Conservation (phyloP, 2,797 vertebrate species). For the Sternarchorhynchus goeldii region DNA sequence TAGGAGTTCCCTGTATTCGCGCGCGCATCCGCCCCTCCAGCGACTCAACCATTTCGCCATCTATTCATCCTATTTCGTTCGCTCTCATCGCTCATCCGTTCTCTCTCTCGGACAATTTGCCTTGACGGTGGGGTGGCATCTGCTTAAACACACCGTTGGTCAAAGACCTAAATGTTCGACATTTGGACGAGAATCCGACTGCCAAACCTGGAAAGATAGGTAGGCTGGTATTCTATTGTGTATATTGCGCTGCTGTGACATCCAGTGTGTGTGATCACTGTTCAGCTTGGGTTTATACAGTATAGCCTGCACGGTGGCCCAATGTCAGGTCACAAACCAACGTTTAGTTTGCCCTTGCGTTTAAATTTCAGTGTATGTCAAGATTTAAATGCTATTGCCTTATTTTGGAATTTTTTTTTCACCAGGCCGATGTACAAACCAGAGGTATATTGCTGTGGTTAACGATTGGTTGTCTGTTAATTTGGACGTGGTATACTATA, state of each 20-base stretch:
- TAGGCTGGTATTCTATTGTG: conserved; percentile 56
- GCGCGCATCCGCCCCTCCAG: conserved; percentile 72
- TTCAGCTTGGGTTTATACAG: not conserved
- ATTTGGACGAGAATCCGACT: conserved; percentile 66
- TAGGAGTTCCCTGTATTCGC: conserved; percentile 67
- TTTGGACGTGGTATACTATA: not conserved
- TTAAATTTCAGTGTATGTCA: not conserved
- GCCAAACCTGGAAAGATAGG: conserved; percentile 71
- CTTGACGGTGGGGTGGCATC: conserved; percentile 65
- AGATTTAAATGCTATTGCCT: not conserved
- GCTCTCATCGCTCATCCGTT: conserved; percentile 41
- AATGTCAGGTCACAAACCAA: not conserved
- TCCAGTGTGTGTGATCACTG: conserved; percentile 10
- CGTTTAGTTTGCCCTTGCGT: not conserved
- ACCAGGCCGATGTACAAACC: conserved; percentile 22
- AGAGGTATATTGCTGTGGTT: not conserved
- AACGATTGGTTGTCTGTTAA: not conserved
- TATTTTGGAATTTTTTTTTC: conserved; percentile 4
- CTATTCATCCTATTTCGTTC: conserved; percentile 57
- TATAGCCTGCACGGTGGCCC: not conserved
- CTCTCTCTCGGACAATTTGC: conserved; percentile 59
- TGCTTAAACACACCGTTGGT: conserved; percentile 53
- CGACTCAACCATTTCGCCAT: conserved; percentile 52
- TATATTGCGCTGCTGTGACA: conserved; percentile 31
- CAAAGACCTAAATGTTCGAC: conserved; percentile 66